Conservation (phyloP, 2,113 vertebrate genomes). For the Cyphomyrus plagiostoma region DNA sequence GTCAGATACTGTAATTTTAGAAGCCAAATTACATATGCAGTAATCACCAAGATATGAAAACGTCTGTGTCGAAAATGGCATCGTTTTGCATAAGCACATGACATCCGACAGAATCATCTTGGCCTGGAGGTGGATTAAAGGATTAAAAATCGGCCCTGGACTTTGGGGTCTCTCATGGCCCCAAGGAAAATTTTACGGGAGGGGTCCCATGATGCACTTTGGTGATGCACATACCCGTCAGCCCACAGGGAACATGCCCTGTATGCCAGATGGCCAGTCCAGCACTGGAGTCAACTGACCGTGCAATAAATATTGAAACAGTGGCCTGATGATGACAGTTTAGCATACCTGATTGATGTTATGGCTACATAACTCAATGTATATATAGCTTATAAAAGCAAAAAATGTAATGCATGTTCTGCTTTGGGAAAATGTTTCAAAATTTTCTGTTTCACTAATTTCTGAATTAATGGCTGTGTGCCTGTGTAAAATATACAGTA, state of each 20-base stretch:
- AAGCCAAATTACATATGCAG: background rate
- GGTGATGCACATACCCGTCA: background rate
- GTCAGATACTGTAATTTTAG: background rate
- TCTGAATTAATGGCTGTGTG: too few relatives aligned
- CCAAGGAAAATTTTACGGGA: background rate
- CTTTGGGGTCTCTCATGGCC: background rate
- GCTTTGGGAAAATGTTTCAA: too few relatives aligned
- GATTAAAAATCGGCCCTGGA: background rate
- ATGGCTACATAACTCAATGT: background rate
- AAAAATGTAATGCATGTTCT: background rate
- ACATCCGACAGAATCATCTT: background rate
- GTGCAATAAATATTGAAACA: background rate
- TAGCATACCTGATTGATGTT: background rate
- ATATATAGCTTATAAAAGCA: background rate
- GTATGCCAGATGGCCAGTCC: background rate
- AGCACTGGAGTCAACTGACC: background rate
- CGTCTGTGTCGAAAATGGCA: background rate
- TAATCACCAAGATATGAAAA: background rate
- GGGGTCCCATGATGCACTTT: background rate
- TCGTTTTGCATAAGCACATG: background rate
- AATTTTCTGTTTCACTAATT: too few relatives aligned
- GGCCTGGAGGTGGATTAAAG: background rate
- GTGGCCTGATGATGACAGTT: background rate
- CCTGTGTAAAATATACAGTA: too few relatives aligned
- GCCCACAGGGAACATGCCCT: background rate